Evolutionary conservation across 2,113 vertebrate genomes (phyloP).

Genomic region (Salvelinus fontinalis): DNA sequence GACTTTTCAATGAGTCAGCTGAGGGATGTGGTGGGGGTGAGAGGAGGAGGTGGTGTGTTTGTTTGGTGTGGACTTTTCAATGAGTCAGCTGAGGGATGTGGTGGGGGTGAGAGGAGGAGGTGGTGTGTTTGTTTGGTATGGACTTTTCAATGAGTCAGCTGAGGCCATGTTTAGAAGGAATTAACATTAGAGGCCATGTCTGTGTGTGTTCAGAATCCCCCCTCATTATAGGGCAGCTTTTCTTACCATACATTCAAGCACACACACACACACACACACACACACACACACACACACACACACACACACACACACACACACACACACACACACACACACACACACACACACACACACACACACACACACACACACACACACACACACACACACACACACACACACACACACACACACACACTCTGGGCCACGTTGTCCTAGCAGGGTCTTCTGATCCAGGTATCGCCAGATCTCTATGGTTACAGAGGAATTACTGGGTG

Average conservation of each 20-base stretch:
- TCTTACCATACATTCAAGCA: slow-evolving; percentile 11
- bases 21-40: slow-evolving; percentile 4
- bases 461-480: slow-evolving; percentile 44
- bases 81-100: too few relatives aligned
- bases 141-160: too few relatives aligned
- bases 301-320: background rate
- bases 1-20: too few relatives aligned
- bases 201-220: background rate
- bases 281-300: slow-evolving; percentile 18
- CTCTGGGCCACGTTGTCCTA: background rate
- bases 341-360: slow-evolving; percentile 9
- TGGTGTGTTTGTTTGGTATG: too few relatives aligned
- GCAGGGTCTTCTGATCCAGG: slow-evolving; percentile 18
- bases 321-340: slow-evolving; percentile 9
- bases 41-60: slow-evolving; percentile 29
- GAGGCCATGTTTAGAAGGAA: background rate
- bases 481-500: slow-evolving; percentile 47
- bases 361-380: slow-evolving; percentile 9
- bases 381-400: slow-evolving; percentile 2
- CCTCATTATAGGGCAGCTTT: background rate
- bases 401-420: slow-evolving; percentile 7
- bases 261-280: slow-evolving; percentile 8
- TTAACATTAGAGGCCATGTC: background rate
- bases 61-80: slow-evolving; percentile 4
- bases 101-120: too few relatives aligned